Conservation (phyloP, 2,797 vertebrate genomes). For the Mycteria americana region DNA sequence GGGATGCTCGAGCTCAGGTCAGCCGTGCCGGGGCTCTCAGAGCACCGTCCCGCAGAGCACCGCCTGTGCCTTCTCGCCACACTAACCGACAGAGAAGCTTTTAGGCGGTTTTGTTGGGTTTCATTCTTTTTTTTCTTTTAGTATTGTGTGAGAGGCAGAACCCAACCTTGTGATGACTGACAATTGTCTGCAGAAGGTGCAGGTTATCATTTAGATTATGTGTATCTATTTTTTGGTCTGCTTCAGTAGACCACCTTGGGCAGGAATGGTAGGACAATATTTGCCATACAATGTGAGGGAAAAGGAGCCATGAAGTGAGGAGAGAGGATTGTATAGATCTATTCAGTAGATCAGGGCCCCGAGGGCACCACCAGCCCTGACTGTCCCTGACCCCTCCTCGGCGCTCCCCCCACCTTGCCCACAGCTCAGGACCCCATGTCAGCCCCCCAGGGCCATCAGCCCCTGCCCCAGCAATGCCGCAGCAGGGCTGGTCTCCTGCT, state of each 20-base stretch:
- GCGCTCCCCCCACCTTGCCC: background rate
- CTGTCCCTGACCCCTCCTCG: background rate
- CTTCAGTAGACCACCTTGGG: background rate
- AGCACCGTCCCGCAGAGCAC: background rate
- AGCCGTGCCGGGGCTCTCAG: background rate
- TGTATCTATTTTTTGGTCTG: background rate
- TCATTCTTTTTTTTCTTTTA: background rate
- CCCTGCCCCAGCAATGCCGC: too few relatives aligned
- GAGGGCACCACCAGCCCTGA: background rate
- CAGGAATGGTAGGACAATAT: background rate
- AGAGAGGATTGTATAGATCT: background rate
- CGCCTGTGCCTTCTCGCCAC: background rate
- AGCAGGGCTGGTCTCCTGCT: background rate
- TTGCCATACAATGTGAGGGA: background rate
- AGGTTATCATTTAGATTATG: background rate
- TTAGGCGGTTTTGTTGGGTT: background rate
- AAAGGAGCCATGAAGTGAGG: background rate
- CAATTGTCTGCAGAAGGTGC: background rate
- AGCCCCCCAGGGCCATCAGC: background rate
- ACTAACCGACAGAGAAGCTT: accelerated
- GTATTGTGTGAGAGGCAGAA: background rate
- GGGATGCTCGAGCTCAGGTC: background rate
- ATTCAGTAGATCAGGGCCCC: background rate
- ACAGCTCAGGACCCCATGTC: background rate
- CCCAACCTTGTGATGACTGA: background rate